Percentiles rank a stretch among this genome's conserved stretches.
These are phyloP conservation scores for Rotaria macrura DNA, from an alignment of 2,888 invertebrate species.

Conservation along the genomic window DNA sequence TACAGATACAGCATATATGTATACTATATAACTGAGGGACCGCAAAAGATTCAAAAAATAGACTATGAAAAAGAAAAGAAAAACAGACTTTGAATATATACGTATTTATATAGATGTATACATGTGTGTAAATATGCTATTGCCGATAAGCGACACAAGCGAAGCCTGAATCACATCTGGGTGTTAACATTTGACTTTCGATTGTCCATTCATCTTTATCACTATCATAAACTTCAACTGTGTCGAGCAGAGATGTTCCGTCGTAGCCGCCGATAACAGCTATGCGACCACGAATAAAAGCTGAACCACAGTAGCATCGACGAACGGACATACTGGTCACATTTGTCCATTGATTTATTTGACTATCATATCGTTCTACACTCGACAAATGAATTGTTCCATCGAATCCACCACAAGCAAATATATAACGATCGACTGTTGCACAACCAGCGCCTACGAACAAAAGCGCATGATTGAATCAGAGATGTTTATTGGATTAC, in stretches of 20 bases:
- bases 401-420: constrained; percentile 49
- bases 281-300: constrained; percentile 45
- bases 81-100: background rate
- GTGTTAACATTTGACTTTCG: constrained; percentile 42
- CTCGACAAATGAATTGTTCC: constrained; percentile 44
- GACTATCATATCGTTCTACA: constrained; percentile 45
- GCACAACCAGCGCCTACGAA: constrained; percentile 46
- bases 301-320: constrained; percentile 48
- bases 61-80: background rate
- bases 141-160: constrained; percentile 23
- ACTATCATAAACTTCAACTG: constrained; percentile 45
- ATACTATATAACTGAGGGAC: background rate
- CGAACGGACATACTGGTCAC: constrained; percentile 43
- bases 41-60: background rate
- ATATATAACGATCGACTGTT: constrained; percentile 44
- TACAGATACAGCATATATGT: background rate
- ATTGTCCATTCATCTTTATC: constrained; percentile 42
- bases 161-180: constrained; percentile 47
- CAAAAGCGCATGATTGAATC: background rate
- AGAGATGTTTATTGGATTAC: background rate
- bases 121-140: background rate
- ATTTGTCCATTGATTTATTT: constrained; percentile 44
- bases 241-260: constrained; percentile 43
- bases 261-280: constrained; percentile 48
- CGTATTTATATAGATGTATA: background rate